phyloP scores from a whole-genome alignment of 1,140 invertebrate species.

The Vanessa atalanta region DNA sequence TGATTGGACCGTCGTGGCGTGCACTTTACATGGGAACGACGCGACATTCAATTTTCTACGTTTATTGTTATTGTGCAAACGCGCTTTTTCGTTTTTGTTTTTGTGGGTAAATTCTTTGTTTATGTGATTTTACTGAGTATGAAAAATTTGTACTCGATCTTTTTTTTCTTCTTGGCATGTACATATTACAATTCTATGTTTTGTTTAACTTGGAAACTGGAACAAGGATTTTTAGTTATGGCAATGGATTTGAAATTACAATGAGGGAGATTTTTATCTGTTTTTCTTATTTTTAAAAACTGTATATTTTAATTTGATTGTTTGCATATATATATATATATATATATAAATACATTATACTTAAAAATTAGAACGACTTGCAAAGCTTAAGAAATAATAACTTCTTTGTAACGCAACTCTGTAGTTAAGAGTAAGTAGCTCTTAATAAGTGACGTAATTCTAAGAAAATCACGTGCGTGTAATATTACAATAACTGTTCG shows the following conservation, averaged over 20 bases:
- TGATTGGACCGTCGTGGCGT: constrained; percentile 31
- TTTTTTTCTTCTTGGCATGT: neutral
- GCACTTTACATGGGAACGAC: constrained; percentile 34
- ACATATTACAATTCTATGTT: no score
- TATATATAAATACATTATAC: no score
- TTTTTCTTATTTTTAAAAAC: no score
- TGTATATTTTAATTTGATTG: no score
- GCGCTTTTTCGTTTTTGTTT: constrained; percentile 9
- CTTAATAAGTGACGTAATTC: neutral
- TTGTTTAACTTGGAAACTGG: no score
- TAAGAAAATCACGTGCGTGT: constrained; percentile 8
- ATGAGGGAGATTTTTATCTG: no score
- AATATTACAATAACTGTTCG: constrained; percentile 6
- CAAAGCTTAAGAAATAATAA: neutral
- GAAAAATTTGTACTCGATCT: neutral
- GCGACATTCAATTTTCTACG: constrained; percentile 35
- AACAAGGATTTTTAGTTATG: no score
- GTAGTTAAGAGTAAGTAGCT: neutral
- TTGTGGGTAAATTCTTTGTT: neutral
- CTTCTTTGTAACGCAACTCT: neutral
- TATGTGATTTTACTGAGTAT: neutral
- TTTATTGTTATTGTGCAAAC: constrained; percentile 31
- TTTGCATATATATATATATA: no score
- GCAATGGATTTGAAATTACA: no score
- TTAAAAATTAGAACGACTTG: no score